A percentile compares a stretch with the other conserved stretches of the same genome.
phyloP scores from a whole-genome alignment of 2,797 vertebrate species.

The Tragopan temminckii region DNA sequence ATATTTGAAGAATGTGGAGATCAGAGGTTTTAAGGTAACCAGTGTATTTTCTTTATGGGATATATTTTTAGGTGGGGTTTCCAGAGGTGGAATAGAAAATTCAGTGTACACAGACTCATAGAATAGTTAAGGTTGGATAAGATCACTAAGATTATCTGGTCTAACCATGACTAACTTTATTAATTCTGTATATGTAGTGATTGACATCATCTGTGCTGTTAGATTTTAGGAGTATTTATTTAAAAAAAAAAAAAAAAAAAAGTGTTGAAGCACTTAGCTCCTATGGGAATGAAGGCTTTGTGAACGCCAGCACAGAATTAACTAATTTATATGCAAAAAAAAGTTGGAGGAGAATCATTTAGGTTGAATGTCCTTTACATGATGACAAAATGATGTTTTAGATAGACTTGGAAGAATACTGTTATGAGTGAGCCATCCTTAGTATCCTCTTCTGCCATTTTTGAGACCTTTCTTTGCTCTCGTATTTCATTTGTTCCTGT shows the following conservation, averaged over 20 bases:
- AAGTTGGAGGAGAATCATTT: not conserved
- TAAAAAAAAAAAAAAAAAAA: not conserved
- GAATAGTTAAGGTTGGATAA: no score
- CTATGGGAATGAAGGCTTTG: not conserved
- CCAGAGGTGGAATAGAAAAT: not conserved
- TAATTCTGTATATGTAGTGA: not conserved
- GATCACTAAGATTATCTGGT: no score
- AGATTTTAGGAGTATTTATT: not conserved
- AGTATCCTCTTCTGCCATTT: not conserved
- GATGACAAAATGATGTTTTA: not conserved
- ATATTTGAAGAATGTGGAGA: not conserved
- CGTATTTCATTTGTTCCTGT: not conserved
- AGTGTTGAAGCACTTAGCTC: not conserved
- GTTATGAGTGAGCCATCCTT: not conserved
- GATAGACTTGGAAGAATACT: not conserved
- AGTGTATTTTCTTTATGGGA: not conserved
- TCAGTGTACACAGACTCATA: no score
- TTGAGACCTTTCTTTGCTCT: not conserved
- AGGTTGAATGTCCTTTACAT: not conserved
- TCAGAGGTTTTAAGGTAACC: not conserved
- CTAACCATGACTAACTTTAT: no score
- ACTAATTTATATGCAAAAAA: not conserved
- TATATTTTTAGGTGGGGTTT: not conserved
- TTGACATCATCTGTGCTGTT: not conserved
- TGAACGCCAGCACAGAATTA: not conserved